Percentiles rank a stretch among this genome's conserved stretches.
phyloP scores from a whole-genome alignment of 2,113 vertebrate species.

The Eretmochelys imbricata region DNA sequence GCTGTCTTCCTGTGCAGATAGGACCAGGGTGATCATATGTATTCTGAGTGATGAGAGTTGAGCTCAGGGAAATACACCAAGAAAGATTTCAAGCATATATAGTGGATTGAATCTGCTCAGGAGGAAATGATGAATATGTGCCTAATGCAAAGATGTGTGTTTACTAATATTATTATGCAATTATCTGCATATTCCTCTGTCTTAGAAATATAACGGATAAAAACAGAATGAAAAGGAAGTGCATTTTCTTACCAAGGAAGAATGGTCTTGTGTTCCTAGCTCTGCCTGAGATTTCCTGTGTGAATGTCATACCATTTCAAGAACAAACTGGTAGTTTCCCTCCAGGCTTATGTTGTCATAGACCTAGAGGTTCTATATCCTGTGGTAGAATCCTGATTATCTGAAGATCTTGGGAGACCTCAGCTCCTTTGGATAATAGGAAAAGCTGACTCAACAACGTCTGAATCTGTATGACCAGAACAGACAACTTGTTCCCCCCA shows the following conservation, averaged over 20 bases:
- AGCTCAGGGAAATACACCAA: neutral
- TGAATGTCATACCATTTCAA: neutral
- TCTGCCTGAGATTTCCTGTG: neutral
- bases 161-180: neutral
- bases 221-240: neutral
- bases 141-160: neutral
- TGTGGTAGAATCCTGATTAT: neutral
- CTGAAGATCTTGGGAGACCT: neutral
- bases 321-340: neutral
- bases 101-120: neutral
- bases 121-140: neutral
- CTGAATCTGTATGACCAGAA: neutral
- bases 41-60: neutral
- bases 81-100: neutral
- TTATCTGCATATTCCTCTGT: neutral
- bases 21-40: neutral
- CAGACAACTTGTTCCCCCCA: neutral
- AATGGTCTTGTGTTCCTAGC: neutral
- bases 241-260: neutral
- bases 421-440: neutral
- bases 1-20: neutral
- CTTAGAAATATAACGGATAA: neutral
- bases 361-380: neutral
- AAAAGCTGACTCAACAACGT: neutral
- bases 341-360: neutral